A percentile compares a stretch with the other conserved stretches of the same genome.
Evolutionary conservation across 2,888 invertebrate species (phyloP).

Genomic region (Hirtodrosophila histrioides): DNA sequence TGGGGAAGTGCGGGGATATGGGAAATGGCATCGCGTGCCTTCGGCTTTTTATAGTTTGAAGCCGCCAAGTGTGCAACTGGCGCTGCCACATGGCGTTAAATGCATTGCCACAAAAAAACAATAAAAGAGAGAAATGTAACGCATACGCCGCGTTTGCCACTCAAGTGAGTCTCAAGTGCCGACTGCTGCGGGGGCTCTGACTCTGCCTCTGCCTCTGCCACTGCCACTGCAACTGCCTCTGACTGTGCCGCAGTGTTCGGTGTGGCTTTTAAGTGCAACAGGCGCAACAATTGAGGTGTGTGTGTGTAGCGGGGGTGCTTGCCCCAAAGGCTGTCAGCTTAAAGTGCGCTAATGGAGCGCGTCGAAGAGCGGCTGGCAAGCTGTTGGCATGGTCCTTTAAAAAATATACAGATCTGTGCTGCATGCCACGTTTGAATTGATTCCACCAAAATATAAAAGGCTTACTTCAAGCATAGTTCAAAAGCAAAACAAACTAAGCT

Average conservation of each 20-base stretch:
- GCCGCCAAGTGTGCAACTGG: conserved; percentile 45
- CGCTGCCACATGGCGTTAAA: conserved; percentile 57
- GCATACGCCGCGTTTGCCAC: conserved; percentile 55
- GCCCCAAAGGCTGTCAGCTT: conserved; percentile 36
- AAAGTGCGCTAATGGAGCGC: conserved; percentile 58
- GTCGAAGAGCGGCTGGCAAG: conserved; percentile 3
- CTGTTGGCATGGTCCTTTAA: no score
- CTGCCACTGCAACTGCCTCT: no score
- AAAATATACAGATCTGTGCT: no score
- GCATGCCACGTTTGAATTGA: no score
- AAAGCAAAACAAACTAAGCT: no score
- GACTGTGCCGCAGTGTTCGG: conserved; percentile 4
- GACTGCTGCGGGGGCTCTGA: conserved; percentile 31
- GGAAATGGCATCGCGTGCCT: conserved; percentile 56
- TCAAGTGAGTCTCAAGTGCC: conserved; percentile 74
- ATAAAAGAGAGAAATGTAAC: conserved; percentile 40
- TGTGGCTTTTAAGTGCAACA: conserved; percentile 58
- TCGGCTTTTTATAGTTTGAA: conserved; percentile 26
- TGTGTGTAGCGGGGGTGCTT: conserved; percentile 11
- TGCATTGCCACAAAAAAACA: conserved; percentile 42
- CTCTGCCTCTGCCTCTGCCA: conserved; percentile 2
- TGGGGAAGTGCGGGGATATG: conserved; percentile 23
- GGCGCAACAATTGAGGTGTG: conserved; percentile 59
- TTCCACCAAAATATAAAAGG: no score
- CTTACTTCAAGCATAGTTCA: no score